Conservation (phyloP, 2,888 invertebrate genomes). For the Nomada lathburiana region DNA sequence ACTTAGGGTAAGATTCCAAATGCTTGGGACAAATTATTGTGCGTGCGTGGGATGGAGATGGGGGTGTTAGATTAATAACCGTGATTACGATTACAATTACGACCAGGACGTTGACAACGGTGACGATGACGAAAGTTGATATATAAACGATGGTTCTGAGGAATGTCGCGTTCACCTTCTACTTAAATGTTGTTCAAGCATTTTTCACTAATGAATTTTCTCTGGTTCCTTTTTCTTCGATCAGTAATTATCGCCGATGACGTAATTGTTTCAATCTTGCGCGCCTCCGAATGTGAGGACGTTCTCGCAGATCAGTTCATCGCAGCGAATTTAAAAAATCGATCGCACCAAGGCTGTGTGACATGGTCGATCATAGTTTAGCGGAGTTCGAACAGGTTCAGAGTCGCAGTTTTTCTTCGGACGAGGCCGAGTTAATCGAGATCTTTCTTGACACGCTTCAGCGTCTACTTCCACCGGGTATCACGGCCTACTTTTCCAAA, state of each 20-base stretch:
- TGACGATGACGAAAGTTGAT: conserved; percentile 20
- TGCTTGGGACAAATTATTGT: not conserved
- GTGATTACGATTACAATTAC: conserved; percentile 5
- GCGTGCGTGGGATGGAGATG: not conserved
- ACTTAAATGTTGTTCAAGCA: conserved; percentile 57
- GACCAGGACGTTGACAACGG: conserved; percentile 16
- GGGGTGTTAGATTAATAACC: not conserved
- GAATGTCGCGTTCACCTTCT: conserved; percentile 42
- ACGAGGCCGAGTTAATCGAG: no score
- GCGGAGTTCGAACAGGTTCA: no score
- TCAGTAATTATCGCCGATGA: not conserved
- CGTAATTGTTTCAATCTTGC: not conserved
- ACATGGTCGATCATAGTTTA: no score
- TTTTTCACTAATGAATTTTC: conserved; percentile 40
- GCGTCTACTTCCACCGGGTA: no score
- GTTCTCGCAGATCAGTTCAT: no score
- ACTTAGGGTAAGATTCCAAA: conserved; percentile 39
- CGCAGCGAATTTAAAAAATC: no score
- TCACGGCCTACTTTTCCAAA: no score
- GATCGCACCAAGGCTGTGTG: no score
- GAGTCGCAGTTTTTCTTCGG: no score
- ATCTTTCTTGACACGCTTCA: no score
- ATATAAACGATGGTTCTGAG: conserved; percentile 12
- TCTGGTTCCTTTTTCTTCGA: conserved; percentile 34
- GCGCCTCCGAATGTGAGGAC: not conserved